A percentile compares a stretch with the other conserved stretches of the same genome.
phyloP scores from a whole-genome alignment of 2,888 invertebrate species.

The Drosophila emarginata region DNA sequence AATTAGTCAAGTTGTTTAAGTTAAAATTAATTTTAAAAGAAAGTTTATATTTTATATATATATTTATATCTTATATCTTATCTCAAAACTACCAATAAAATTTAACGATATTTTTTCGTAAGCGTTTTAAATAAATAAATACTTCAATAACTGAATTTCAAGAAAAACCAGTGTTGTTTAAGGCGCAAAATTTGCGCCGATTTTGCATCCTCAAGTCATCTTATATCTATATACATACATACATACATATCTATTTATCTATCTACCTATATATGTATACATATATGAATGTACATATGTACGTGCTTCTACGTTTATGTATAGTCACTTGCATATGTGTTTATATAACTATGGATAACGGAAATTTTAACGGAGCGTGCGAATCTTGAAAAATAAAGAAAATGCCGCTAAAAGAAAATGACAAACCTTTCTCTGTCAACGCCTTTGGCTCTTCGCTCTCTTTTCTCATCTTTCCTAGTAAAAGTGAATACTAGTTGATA shows the following conservation, averaged over 20 bases:
- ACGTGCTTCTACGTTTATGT: neutral
- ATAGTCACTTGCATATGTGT: neutral
- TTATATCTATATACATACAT: neutral
- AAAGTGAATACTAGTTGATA: slow-evolving; percentile 36
- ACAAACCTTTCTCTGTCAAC: slow-evolving; percentile 1
- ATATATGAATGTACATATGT: neutral
- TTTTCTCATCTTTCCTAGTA: neutral
- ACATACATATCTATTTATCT: no score
- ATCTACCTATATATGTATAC: neutral
- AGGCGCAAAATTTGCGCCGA: no score
- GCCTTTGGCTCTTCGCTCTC: neutral
- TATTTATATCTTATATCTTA: no score
- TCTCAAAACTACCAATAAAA: no score
- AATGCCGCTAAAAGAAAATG: neutral
- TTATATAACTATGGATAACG: slow-evolving; percentile 1
- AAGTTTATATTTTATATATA: no score
- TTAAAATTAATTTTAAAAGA: no score
- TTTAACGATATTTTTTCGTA: no score
- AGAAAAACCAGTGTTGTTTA: no score
- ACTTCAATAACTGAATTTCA: no score
- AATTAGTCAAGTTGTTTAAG: no score
- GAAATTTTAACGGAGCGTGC: slow-evolving; percentile 4
- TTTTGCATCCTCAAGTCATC: no score
- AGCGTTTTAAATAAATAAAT: no score
- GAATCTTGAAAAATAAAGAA: neutral